Base-by-base conservation (phyloP, 2,797 vertebrate genomes). In the Sparus aurata region DNA sequence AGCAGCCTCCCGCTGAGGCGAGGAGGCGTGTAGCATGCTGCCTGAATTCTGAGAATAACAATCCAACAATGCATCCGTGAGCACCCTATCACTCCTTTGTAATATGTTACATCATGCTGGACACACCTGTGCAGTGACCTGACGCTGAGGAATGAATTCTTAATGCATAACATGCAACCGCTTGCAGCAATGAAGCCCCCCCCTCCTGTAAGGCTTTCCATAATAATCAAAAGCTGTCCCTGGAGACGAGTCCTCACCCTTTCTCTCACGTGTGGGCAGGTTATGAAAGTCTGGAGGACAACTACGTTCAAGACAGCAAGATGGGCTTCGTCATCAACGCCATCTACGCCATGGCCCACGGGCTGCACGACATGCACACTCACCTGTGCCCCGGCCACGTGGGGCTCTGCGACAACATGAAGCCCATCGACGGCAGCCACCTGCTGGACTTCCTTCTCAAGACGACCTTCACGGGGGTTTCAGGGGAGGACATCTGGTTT, bases 271-370 rank as follows among this genome's bases (percentile, higher is more conserved):
- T 91, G 64, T 78, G 77, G 85, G 52, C 92, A 99, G 98, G 98
- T 82, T 98, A 99, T 25, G 98, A 99, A 77, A 98, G 93, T 91
- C 95, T 99, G 86, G 97, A 97, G 94, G 98, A 99, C 92, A 98
- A 99, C 89, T 99, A 99, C 1, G 98, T 99, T 18, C 98, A 99
- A 78, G 98, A 99, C 94, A 99, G 98, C 89, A 99, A 99, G 95
- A 99, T 99, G 98, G 98, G 98, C 77, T 99, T 99, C 77, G 98
- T 99, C 91, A 99, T 99, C 92, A 99, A 99, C 10, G 98, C 98
- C 76, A 99, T 99, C 91, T 99, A 99, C 0, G 97, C 98, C 69
- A 99, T 99, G 98, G 98, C 98, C 1, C 96, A 99, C 0, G 98
- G 98, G 0, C 95, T 99, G 10, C 98, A 99, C 53, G 97, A 96